Percentiles rank a stretch among this genome's conserved stretches.
These are phyloP conservation scores for Drosophila parvula DNA, from an alignment of 1,140 invertebrate species.

Conservation along the genomic window DNA sequence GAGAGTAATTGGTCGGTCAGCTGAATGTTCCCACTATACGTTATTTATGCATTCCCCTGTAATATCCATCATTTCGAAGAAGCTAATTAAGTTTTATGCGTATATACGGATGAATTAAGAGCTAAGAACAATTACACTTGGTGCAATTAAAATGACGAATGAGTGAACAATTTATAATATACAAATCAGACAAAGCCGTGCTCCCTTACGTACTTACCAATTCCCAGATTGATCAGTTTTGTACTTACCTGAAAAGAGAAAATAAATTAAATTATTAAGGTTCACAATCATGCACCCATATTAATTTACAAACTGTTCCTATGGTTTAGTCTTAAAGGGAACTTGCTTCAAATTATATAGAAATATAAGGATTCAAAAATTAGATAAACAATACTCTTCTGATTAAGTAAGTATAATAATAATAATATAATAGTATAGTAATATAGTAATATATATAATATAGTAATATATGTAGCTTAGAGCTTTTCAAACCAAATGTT, in stretches of 20 bases:
- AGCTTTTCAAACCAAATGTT: too few species aligned
- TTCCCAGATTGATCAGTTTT: background rate
- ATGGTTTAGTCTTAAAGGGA: too few species aligned
- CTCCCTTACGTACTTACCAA: conserved; percentile 9
- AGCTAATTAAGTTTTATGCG: conserved; percentile 51
- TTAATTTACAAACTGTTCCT: background rate
- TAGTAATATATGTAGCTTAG: too few species aligned
- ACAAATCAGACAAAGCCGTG: background rate
- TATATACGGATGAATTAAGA: conserved; percentile 5
- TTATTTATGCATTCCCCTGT: conserved; percentile 54
- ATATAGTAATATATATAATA: too few species aligned
- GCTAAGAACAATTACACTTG: conserved; percentile 12
- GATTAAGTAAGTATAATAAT: too few species aligned
- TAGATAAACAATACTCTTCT: too few species aligned
- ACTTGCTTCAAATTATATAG: too few species aligned
- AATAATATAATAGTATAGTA: too few species aligned
- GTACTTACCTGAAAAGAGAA: conserved; percentile 47
- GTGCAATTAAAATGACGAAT: conserved; percentile 37
- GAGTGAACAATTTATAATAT: background rate
- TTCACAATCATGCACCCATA: background rate
- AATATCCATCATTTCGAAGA: conserved; percentile 46
- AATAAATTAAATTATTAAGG: background rate
- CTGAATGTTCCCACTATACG: conserved; percentile 32
- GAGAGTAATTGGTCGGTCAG: conserved; percentile 54
- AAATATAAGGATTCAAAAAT: too few species aligned